Percentiles rank a stretch among this genome's conserved stretches.
These are phyloP conservation scores for Brachyptera risi DNA, from an alignment of 2,888 invertebrate species.

Conservation along the genomic window DNA sequence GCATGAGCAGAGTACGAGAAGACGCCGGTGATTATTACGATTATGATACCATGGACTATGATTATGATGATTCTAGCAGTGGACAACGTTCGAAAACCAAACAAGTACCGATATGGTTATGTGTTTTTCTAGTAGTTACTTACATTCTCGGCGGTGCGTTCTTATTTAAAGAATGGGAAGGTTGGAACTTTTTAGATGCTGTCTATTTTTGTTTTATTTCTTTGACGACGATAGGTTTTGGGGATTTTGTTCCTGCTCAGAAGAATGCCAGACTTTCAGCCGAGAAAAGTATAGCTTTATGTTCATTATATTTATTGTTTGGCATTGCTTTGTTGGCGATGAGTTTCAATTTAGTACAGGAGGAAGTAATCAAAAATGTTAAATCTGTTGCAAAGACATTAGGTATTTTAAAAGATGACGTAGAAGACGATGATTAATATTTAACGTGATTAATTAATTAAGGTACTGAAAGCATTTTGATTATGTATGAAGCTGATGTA, in stretches of 20 bases:
- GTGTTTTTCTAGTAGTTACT: constrained; percentile 80
- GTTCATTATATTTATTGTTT: constrained; percentile 87
- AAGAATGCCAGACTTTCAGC: constrained; percentile 46
- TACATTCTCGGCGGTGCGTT: constrained; percentile 88
- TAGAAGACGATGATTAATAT: constrained; percentile 51
- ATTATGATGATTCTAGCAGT: constrained; percentile 50
- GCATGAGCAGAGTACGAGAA: constrained; percentile 34
- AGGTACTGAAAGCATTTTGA: too few species aligned
- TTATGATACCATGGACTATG: constrained; percentile 42
- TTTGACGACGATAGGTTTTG: constrained; percentile 88
- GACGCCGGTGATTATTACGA: constrained; percentile 36
- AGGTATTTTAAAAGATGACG: constrained; percentile 79
- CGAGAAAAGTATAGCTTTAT: constrained; percentile 71
- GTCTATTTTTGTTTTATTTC: constrained; percentile 94
- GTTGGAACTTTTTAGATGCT: constrained; percentile 81
- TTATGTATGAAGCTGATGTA: too few species aligned
- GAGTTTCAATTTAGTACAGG: constrained; percentile 95
- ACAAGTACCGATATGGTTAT: constrained; percentile 86
- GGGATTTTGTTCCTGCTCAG: constrained; percentile 86
- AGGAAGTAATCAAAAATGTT: constrained; percentile 86
- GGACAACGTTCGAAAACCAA: constrained; percentile 53
- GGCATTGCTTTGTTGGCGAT: constrained; percentile 92
- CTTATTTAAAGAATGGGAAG: constrained; percentile 80
- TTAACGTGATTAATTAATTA: too few species aligned
- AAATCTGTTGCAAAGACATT: constrained; percentile 79